Conservation (phyloP, 2,888 invertebrate species). For the Plutella xylostella region DNA sequence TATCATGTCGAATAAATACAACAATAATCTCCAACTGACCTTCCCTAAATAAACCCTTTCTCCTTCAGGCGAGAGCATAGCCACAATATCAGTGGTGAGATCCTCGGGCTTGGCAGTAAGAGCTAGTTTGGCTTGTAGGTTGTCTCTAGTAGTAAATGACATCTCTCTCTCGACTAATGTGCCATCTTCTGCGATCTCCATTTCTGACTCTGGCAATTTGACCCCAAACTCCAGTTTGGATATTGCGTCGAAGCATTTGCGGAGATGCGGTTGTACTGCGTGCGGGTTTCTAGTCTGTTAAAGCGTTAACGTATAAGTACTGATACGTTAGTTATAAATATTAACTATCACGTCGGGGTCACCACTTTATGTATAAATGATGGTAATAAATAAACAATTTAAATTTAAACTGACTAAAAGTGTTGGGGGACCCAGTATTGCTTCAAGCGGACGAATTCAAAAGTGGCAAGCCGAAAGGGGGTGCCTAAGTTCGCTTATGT, state of each 20-base stretch:
- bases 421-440: too few relatives aligned
- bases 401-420: too few relatives aligned
- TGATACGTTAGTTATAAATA: too few relatives aligned
- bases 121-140: constrained; percentile 49
- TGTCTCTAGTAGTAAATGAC: constrained; percentile 51
- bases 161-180: constrained; percentile 50
- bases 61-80: constrained; percentile 91
- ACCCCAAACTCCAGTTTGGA: constrained; percentile 81
- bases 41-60: constrained; percentile 84
- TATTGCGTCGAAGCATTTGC: constrained; percentile 91
- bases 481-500: too few relatives aligned
- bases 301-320: too few relatives aligned
- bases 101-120: constrained; percentile 52
- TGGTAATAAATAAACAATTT: too few relatives aligned
- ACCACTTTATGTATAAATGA: too few relatives aligned
- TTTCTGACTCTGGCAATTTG: constrained; percentile 59
- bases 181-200: constrained; percentile 66
- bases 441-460: too few relatives aligned
- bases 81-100: constrained; percentile 84
- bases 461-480: too few relatives aligned
- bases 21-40: constrained; percentile 41
- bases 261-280: constrained; percentile 89
- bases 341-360: too few relatives aligned
- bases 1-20: neutral
- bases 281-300: constrained; percentile 83